A percentile compares a stretch with the other conserved stretches of the same genome.
Evolutionary conservation across 2,113 vertebrate genomes (phyloP).

Genomic region (Burhinus oedicnemus): DNA sequence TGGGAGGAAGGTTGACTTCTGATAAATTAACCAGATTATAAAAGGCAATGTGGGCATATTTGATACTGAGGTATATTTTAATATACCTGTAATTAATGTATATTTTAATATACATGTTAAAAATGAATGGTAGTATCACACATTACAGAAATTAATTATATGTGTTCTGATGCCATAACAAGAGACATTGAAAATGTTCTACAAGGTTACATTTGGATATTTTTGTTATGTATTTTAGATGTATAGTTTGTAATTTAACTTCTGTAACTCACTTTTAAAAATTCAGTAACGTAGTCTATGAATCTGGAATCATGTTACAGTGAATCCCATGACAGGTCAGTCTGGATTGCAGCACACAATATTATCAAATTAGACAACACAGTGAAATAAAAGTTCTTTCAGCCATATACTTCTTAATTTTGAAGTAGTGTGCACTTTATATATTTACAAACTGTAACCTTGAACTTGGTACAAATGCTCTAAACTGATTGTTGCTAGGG

Average conservation of each 20-base stretch:
- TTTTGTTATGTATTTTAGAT: neutral
- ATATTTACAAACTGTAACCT: neutral
- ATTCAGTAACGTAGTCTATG: neutral
- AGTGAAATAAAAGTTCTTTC: neutral
- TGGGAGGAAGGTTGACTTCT: neutral
- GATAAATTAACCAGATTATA: neutral
- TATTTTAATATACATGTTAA: neutral
- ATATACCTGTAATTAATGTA: neutral
- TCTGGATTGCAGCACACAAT: neutral
- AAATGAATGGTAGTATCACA: neutral
- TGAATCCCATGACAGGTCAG: neutral
- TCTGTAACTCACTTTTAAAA: neutral
- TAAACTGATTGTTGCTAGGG: neutral
- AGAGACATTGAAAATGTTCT: neutral
- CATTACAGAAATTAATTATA: neutral
- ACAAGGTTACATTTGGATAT: neutral
- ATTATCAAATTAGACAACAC: neutral
- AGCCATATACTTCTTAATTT: neutral
- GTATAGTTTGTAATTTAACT: neutral
- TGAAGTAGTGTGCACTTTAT: neutral
- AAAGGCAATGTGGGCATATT: neutral
- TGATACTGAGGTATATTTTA: neutral
- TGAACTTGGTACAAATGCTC: neutral
- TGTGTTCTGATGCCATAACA: neutral
- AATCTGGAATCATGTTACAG: neutral